Evolutionary conservation across 2,113 vertebrate species (phyloP), one percentile per base, ranked within the genome.

Genomic region (Crypturellus undulatus): DNA sequence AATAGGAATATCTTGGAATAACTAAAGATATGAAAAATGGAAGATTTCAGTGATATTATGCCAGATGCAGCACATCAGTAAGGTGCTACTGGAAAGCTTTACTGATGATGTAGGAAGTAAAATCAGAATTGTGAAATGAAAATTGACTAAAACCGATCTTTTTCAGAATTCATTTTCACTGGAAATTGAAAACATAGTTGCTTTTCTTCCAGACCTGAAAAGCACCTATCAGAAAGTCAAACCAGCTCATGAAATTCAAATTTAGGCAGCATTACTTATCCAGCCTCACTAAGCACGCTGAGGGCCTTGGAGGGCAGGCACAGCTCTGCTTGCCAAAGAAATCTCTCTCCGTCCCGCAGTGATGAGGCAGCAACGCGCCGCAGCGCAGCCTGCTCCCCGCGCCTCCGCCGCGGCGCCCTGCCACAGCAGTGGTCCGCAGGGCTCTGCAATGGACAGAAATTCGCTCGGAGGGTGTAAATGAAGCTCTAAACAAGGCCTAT

Each of bases 241-340:
- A 52, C 30, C 49, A 84, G 79, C 87, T 94, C 67, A 93, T 93
- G 89, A 94, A 93, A 92, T 93, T 92, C 70, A 95, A 89, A 92
- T 91, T n/a, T 65, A 91, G 59, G 67, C 71, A 82, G 84, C 84
- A 45, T 90, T 84, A 84, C 63, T 91, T 79, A 90, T 58, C 49
- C 67, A 28, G 79, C 73, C 75, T 72, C 49, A 22, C 75, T 70
- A 92, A 85, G 78, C 60, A 69, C 75, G 36, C 67, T 58, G 86
- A 91, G 84, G 84, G 87, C 91, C 71, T 87, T 69, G 78, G 70
- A 95, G 67, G 70, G 90, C 63, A 83, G 45, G 68, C 5, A 0
- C 49, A 81, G 30, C 58, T 87, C 65, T 87, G 28, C 58, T 90
- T 84, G 89, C 84, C 89, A 95, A 85, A 84, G 54, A 93, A 94